phyloP scores from a whole-genome alignment of 1,140 invertebrate genomes.

The Trichoplusia ni region DNA sequence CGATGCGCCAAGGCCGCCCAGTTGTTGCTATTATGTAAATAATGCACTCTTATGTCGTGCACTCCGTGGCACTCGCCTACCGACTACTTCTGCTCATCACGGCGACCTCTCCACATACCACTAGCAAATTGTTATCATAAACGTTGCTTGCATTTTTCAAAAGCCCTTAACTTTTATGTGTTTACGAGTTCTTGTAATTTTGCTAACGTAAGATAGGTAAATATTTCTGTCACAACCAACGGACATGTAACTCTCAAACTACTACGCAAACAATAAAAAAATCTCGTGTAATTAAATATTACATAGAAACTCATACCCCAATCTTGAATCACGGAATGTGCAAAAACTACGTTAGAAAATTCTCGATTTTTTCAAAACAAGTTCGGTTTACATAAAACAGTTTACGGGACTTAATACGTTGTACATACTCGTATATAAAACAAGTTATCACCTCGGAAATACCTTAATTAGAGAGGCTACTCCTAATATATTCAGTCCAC shows the following conservation, averaged over 20 bases:
- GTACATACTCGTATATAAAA: background rate
- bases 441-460: conserved; percentile 4
- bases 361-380: too few species aligned
- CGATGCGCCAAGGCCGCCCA: conserved; percentile 59
- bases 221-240: too few species aligned
- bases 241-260: too few species aligned
- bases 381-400: too few species aligned
- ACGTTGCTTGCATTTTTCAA: conserved; percentile 6
- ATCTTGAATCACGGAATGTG: too few species aligned
- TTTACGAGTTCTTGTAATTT: too few species aligned
- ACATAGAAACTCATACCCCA: too few species aligned
- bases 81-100: conserved; percentile 43
- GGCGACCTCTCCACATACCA: conserved; percentile 30
- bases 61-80: conserved; percentile 43
- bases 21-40: conserved; percentile 68
- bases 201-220: too few species aligned
- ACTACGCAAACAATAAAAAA: too few species aligned
- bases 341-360: too few species aligned
- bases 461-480: conserved; percentile 7
- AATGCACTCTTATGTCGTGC: conserved; percentile 50
- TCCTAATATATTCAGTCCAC: conserved; percentile 7
- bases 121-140: conserved; percentile 7
- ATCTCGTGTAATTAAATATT: too few species aligned
- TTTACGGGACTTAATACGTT: background rate
- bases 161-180: too few species aligned